These are phyloP conservation scores for Notothenia coriiceps DNA, from an alignment of 2,113 vertebrate genomes.

Conservation along the genomic window DNA sequence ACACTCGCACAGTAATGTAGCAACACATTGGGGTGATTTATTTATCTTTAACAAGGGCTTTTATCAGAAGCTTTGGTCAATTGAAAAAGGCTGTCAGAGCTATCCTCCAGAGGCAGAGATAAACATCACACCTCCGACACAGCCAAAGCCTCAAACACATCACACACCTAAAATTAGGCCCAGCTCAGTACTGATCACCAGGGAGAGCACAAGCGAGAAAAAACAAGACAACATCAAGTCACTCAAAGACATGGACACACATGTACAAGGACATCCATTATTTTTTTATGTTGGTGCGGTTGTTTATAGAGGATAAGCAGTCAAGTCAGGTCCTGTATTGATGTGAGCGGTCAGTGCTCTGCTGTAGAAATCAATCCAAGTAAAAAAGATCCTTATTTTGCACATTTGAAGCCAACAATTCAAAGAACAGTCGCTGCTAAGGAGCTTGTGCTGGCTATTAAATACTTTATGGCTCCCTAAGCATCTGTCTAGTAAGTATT, in stretches of 20 bases:
- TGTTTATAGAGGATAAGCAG: neutral
- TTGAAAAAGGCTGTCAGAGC: slow-evolving; percentile 45
- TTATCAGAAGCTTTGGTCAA: slow-evolving; percentile 30
- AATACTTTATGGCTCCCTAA: slow-evolving; percentile 64
- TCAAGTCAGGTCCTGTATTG: slow-evolving; percentile 29
- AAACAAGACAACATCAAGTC: slow-evolving; percentile 28
- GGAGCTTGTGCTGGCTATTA: slow-evolving; percentile 40
- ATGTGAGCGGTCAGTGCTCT: slow-evolving; percentile 23
- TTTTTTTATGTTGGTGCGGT: neutral
- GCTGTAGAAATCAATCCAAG: slow-evolving; percentile 48
- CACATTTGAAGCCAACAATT: slow-evolving; percentile 25
- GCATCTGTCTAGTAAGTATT: slow-evolving; percentile 47
- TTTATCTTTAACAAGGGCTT: slow-evolving; percentile 12
- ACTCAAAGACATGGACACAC: slow-evolving; percentile 21
- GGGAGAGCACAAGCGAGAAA: slow-evolving; percentile 1
- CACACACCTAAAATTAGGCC: slow-evolving; percentile 69
- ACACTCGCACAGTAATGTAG: neutral
- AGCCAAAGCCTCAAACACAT: slow-evolving; percentile 53
- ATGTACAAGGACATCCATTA: neutral
- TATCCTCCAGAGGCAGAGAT: slow-evolving; percentile 56
- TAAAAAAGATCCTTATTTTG: slow-evolving; percentile 55
- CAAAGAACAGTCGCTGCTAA: slow-evolving; percentile 27
- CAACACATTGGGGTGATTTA: slow-evolving; percentile 7
- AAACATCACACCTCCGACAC: slow-evolving; percentile 73
- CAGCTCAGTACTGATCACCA: slow-evolving; percentile 16